Evolutionary conservation across 2,888 invertebrate species (phyloP).

Genomic region (Pollenia angustigena): DNA sequence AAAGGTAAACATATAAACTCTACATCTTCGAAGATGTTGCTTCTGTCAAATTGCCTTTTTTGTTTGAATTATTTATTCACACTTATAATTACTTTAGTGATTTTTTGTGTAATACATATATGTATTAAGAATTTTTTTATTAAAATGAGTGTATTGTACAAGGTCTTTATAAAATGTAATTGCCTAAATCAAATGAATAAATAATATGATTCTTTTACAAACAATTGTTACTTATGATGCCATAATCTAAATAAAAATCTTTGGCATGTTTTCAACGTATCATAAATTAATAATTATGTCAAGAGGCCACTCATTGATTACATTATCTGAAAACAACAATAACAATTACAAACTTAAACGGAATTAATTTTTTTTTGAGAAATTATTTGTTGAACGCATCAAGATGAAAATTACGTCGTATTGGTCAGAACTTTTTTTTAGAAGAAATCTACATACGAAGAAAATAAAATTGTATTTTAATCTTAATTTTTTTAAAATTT

Average conservation of each 20-base stretch:
- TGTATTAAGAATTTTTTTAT: conserved; percentile 1
- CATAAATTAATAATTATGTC: conserved; percentile 14
- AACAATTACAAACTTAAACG: background rate
- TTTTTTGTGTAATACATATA: background rate
- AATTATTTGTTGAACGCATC: conserved; percentile 9
- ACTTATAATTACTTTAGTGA: conserved; percentile 4
- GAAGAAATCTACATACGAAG: too few relatives aligned
- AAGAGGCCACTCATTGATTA: background rate
- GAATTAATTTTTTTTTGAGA: background rate
- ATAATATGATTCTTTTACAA: background rate
- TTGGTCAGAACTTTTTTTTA: background rate
- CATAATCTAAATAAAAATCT: conserved; percentile 21
- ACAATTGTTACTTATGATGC: conserved; percentile 13
- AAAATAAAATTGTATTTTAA: too few relatives aligned
- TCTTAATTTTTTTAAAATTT: too few relatives aligned
- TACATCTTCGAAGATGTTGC: too few relatives aligned
- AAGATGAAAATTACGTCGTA: conserved; percentile 42
- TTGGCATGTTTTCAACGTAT: conserved; percentile 15
- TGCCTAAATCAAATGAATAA: background rate
- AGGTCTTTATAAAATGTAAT: background rate
- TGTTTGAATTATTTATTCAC: conserved; percentile 5
- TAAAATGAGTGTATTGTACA: background rate
- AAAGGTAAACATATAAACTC: too few relatives aligned
- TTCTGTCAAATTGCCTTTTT: background rate
- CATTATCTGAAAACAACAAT: conserved; percentile 4